Conservation (phyloP, 1,140 invertebrate species). For the Heterodera carotae region DNA sequence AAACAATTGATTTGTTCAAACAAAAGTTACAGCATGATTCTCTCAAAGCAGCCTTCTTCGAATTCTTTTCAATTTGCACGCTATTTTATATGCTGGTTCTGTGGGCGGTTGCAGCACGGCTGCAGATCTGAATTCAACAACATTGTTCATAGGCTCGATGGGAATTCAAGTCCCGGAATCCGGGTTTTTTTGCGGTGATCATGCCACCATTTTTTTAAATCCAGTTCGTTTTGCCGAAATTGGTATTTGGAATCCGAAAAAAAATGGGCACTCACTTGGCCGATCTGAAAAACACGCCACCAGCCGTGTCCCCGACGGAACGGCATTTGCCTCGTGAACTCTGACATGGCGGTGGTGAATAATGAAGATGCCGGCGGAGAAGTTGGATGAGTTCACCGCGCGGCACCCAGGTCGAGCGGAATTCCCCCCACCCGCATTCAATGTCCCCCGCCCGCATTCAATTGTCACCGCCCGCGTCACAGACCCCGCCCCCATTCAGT, state of each 20-base stretch:
- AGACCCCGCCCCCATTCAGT: too few species aligned
- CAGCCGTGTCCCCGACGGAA: neutral
- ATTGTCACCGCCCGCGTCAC: too few species aligned
- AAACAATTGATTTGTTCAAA: too few species aligned
- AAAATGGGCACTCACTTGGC: neutral
- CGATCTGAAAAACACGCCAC: neutral
- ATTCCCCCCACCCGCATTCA: too few species aligned
- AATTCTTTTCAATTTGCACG: constrained; percentile 29
- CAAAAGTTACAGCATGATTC: neutral
- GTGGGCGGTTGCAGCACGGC: constrained; percentile 39
- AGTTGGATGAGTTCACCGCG: constrained; percentile 77
- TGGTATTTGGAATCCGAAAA: too few species aligned
- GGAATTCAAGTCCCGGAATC: too few species aligned
- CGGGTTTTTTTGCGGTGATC: too few species aligned
- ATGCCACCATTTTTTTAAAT: too few species aligned
- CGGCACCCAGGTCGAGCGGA: constrained; percentile 79
- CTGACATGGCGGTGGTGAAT: constrained; percentile 69
- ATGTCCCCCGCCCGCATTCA: too few species aligned
- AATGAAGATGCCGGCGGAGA: constrained; percentile 79
- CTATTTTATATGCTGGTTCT: constrained; percentile 40
- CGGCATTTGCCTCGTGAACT: neutral
- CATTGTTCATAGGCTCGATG: too few species aligned
- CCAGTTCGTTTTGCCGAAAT: too few species aligned
- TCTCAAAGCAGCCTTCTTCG: neutral
- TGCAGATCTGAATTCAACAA: constrained; percentile 11